Evolutionary conservation across 1,140 invertebrate genomes (phyloP).

Genomic region (Linepithema humile): DNA sequence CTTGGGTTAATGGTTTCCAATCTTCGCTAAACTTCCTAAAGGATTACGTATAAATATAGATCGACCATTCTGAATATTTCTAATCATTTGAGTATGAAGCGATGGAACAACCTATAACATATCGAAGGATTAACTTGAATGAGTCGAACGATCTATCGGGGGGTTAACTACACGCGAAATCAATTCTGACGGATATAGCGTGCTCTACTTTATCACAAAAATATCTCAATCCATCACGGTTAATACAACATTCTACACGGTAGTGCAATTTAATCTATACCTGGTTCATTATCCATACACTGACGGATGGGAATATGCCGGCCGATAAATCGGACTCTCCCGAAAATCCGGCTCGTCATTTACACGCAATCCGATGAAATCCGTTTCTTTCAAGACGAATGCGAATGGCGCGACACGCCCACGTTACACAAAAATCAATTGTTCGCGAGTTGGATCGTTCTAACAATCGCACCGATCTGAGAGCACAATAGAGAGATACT

Average conservation of each 20-base stretch:
- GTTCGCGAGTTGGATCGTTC: background rate
- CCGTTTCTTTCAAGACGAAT: slow-evolving; percentile 31
- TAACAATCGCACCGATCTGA: slow-evolving; percentile 35
- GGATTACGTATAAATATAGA: background rate
- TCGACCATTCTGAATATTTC: background rate
- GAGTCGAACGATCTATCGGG: slow-evolving; percentile 10
- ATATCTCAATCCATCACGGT: slow-evolving; percentile 45
- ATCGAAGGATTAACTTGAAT: slow-evolving; percentile 5
- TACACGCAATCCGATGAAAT: slow-evolving; percentile 46
- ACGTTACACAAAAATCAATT: slow-evolving; percentile 49
- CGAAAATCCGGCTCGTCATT: slow-evolving; percentile 41
- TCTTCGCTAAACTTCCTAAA: background rate
- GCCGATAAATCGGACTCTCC: background rate
- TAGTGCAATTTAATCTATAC: slow-evolving; percentile 41
- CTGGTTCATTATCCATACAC: slow-evolving; percentile 21
- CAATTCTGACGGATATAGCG: slow-evolving; percentile 40
- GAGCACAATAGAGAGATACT: slow-evolving; percentile 37
- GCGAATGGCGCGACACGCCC: slow-evolving; percentile 17
- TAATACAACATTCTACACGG: slow-evolving; percentile 10
- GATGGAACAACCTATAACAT: background rate
- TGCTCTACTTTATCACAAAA: slow-evolving; percentile 28
- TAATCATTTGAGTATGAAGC: background rate
- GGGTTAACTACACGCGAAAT: slow-evolving; percentile 31
- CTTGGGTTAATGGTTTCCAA: background rate
- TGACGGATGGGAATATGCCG: background rate